These are phyloP conservation scores for Leucopsar rothschildi DNA, from an alignment of 2,113 vertebrate species.

Conservation along the genomic window DNA sequence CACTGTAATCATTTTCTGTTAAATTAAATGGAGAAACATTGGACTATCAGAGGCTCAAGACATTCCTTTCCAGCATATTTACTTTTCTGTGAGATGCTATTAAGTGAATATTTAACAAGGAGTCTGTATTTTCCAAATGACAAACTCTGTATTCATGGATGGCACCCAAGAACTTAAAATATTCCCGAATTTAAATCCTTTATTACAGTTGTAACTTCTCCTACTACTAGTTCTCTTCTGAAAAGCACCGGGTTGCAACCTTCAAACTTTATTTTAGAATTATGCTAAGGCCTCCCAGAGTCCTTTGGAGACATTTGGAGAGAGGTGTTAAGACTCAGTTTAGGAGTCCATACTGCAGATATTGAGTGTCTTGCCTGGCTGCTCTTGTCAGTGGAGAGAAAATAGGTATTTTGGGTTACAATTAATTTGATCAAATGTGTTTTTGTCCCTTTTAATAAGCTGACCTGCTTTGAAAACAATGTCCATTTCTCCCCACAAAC, in stretches of 20 bases:
- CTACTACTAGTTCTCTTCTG: background rate
- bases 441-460: background rate
- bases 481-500: background rate
- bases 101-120: background rate
- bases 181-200: background rate
- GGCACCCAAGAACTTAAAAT: background rate
- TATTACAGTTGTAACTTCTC: background rate
- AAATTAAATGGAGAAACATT: constrained; percentile 50
- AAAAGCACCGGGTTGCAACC: background rate
- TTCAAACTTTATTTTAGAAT: background rate
- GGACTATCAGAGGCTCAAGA: background rate
- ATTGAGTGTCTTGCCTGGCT: background rate
- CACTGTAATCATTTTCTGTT: constrained; percentile 27
- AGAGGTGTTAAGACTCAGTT: background rate
- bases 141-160: background rate
- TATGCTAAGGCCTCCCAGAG: background rate
- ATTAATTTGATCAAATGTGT: background rate
- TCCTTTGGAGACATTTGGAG: background rate
- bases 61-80: background rate
- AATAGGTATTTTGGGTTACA: background rate
- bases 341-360: background rate
- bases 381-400: background rate
- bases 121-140: background rate
- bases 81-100: background rate
- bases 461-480: background rate